Percentiles rank a stretch among this genome's conserved stretches.
Conservation (phyloP, 2,888 invertebrate genomes). For the Noctua janthe region DNA sequence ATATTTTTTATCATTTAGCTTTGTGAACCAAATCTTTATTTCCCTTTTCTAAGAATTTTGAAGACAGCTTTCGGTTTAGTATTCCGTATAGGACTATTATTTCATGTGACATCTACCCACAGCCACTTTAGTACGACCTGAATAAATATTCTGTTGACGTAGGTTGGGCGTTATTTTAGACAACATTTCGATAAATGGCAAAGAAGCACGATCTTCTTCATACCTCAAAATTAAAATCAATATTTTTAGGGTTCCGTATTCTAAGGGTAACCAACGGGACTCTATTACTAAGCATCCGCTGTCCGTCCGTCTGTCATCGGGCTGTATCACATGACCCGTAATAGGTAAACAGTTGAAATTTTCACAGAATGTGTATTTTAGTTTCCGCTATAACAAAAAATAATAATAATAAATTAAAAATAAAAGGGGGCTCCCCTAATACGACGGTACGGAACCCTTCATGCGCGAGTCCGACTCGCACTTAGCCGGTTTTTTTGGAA, state of each 20-base stretch:
- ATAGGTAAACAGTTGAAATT: no score
- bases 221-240: not conserved
- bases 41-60: not conserved
- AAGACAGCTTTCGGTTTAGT: not conserved
- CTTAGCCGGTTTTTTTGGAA: not conserved
- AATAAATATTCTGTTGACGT: conserved; percentile 25
- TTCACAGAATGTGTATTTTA: no score
- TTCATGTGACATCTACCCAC: conserved; percentile 4
- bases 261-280: no score
- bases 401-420: no score
- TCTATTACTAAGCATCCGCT: no score
- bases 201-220: not conserved
- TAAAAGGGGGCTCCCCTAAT: no score
- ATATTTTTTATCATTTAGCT: not conserved
- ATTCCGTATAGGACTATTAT: not conserved
- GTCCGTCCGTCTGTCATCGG: no score
- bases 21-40: not conserved
- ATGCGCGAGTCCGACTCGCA: no score
- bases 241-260: no score
- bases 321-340: no score
- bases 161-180: conserved; percentile 19
- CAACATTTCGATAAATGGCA: conserved; percentile 5
- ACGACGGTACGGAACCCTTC: no score
- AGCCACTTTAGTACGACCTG: not conserved
- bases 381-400: no score